These are phyloP conservation scores for Hippasteria phrygiana DNA, from an alignment of 53 echinoderm and acorn worm genomes.

Conservation along the genomic window DNA sequence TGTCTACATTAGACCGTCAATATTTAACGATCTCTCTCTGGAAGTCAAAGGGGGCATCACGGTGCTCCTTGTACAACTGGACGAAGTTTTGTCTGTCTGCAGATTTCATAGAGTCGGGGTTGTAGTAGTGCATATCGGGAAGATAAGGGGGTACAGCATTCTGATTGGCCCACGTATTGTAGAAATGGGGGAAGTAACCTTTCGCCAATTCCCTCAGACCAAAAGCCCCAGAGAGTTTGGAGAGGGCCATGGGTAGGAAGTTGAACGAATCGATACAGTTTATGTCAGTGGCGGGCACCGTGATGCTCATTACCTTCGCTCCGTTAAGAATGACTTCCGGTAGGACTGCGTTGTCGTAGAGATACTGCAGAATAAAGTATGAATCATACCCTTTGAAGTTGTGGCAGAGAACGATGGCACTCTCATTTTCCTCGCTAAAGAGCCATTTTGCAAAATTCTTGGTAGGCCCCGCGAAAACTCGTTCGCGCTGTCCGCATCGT, in stretches of 20 bases:
- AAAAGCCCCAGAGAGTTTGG: conserved; percentile 56
- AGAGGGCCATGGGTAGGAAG: too few species aligned
- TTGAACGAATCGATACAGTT: conserved; percentile 59
- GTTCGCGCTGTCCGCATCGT: conserved; percentile 34
- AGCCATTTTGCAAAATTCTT: too few species aligned
- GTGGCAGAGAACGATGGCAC: conserved; percentile 28
- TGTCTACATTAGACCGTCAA: conserved; percentile 50
- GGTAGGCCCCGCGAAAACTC: conserved; percentile 35
- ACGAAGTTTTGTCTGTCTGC: conserved; percentile 7
- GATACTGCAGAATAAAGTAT: conserved; percentile 57
- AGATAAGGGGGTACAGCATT: neutral
- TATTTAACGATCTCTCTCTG: conserved; percentile 45
- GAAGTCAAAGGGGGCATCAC: conserved; percentile 14
- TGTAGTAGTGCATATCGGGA: conserved; percentile 19
- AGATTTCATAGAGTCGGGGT: conserved; percentile 26
- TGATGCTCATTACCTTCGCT: conserved; percentile 47
- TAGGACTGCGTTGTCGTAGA: conserved; percentile 59
- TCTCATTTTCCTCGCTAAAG: conserved; percentile 2
- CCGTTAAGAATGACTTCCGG: conserved; percentile 38
- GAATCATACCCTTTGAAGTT: conserved; percentile 59
- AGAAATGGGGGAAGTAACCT: neutral
- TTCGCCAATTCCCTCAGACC: conserved; percentile 6
- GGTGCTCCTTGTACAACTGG: conserved; percentile 35
- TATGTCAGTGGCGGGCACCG: conserved; percentile 13
- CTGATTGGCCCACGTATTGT: conserved; percentile 24